Conservation (phyloP, 2,888 invertebrate genomes). For the Rhamnusium bicolor region DNA sequence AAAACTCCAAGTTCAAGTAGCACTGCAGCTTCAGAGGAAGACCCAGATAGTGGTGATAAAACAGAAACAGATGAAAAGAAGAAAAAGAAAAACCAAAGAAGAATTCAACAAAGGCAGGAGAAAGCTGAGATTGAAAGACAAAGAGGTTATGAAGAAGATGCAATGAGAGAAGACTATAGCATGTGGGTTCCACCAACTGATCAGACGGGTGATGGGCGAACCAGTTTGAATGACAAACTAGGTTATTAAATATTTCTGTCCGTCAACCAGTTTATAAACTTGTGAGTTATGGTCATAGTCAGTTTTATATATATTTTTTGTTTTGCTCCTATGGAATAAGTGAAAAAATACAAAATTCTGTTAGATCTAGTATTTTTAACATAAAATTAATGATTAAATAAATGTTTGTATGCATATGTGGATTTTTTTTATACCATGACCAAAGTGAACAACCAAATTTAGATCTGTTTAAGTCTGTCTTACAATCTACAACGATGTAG, state of each 20-base stretch:
- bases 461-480: too few species aligned
- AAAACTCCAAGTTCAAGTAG: constrained; percentile 9
- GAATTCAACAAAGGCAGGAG: constrained; percentile 64
- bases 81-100: constrained; percentile 63
- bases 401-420: neutral
- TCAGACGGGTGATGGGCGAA: constrained; percentile 86
- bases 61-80: constrained; percentile 45
- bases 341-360: neutral
- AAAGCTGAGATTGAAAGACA: constrained; percentile 58
- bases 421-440: neutral
- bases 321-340: constrained; percentile 2
- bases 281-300: neutral
- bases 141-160: constrained; percentile 70
- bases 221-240: constrained; percentile 83
- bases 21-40: neutral
- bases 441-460: too few species aligned
- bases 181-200: constrained; percentile 85
- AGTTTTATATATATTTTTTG: neutral
- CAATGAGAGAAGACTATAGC: constrained; percentile 77
- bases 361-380: neutral
- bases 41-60: neutral
- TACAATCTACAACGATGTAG: too few species aligned
- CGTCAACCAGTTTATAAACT: neutral
- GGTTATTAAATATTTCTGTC: constrained; percentile 76
- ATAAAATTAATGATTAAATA: neutral